phyloP scores from a whole-genome alignment of 2,888 invertebrate species.

The Apodemia zela region DNA sequence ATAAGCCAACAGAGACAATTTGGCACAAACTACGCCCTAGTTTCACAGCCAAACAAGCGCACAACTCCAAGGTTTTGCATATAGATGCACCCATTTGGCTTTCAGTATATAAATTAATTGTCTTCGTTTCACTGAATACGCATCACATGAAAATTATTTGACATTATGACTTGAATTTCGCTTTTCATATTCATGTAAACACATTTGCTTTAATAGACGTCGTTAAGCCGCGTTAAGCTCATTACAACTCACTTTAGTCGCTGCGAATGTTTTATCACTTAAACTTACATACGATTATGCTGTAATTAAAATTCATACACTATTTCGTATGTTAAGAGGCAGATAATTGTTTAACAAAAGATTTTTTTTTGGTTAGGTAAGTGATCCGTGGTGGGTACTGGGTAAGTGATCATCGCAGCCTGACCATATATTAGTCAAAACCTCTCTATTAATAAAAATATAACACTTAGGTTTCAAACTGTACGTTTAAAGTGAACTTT shows the following conservation, averaged over 20 bases:
- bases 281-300: neutral
- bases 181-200: constrained; percentile 33
- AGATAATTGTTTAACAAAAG: too few relatives aligned
- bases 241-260: neutral
- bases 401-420: too few relatives aligned
- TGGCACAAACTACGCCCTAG: constrained; percentile 73
- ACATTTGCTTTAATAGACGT: constrained; percentile 12
- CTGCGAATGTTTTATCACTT: neutral
- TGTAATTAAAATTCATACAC: neutral
- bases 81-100: constrained; percentile 76
- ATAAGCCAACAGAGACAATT: constrained; percentile 78
- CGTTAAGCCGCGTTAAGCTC: neutral
- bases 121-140: constrained; percentile 61
- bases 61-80: constrained; percentile 71
- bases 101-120: constrained; percentile 74
- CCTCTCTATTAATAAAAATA: too few relatives aligned
- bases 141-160: constrained; percentile 49
- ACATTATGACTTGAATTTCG: constrained; percentile 37
- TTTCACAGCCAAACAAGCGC: constrained; percentile 69
- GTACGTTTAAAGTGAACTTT: too few relatives aligned
- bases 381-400: too few relatives aligned
- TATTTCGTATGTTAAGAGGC: neutral
- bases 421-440: too few relatives aligned
- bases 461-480: too few relatives aligned
- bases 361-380: too few relatives aligned